Evolutionary conservation across 2,888 invertebrate genomes (phyloP).

Genomic region (Drosophila infuscata): DNA sequence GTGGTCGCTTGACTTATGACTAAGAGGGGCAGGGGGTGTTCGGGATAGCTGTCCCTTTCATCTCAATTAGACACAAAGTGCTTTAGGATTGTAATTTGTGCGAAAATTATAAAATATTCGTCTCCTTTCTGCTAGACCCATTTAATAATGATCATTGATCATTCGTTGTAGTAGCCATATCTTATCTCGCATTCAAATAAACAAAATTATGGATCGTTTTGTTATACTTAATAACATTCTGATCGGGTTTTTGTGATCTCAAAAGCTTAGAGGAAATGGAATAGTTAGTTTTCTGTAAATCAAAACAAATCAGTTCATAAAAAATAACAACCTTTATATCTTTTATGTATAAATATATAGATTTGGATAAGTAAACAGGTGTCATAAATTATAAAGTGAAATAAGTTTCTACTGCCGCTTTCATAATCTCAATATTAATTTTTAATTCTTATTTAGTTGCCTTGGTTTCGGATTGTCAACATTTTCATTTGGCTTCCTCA

Average conservation of each 20-base stretch:
- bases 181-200: neutral
- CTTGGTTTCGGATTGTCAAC: neutral
- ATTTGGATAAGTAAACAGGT: neutral
- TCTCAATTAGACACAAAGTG: neutral
- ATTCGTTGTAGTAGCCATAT: neutral
- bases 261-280: neutral
- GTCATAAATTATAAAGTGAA: too few species aligned
- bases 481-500: neutral
- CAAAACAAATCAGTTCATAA: neutral
- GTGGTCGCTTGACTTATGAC: conserved; percentile 32
- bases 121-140: neutral
- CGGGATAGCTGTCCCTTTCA: neutral
- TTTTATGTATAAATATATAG: too few species aligned
- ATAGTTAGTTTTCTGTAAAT: neutral
- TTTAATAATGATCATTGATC: neutral
- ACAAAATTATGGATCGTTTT: neutral
- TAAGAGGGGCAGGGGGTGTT: neutral
- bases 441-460: neutral
- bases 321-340: too few species aligned
- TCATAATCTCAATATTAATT: neutral
- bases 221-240: neutral
- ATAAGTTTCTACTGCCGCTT: neutral
- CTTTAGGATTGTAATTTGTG: neutral
- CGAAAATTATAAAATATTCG: neutral
- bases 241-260: neutral